phyloP scores from a whole-genome alignment of 1,140 invertebrate species.

The Drosophila virilis region DNA sequence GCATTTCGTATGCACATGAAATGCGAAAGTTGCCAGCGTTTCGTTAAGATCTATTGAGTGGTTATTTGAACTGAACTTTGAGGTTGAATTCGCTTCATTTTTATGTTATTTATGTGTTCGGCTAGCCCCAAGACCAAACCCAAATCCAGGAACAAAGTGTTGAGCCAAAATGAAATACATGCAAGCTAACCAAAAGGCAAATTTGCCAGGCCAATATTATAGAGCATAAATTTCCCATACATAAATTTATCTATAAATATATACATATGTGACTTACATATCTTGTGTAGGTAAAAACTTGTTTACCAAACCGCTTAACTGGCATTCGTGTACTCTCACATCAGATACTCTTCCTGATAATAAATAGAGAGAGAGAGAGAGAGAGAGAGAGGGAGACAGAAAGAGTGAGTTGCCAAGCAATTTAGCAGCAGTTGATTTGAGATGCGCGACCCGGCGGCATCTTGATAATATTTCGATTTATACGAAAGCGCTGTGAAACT shows the following conservation, averaged over 20 bases:
- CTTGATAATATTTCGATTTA: slow-evolving; percentile 83
- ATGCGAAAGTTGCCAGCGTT: slow-evolving; percentile 52
- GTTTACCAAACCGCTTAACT: slow-evolving; percentile 64
- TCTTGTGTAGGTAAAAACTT: slow-evolving; percentile 63
- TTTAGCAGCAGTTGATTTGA: slow-evolving; percentile 49
- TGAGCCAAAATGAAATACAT: slow-evolving; percentile 68
- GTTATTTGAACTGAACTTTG: slow-evolving; percentile 81
- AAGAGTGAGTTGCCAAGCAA: slow-evolving; percentile 56
- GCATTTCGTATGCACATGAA: slow-evolving; percentile 76
- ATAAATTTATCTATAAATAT: slow-evolving; percentile 3
- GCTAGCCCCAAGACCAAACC: not conserved
- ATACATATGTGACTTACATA: slow-evolving; percentile 15
- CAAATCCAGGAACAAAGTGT: slow-evolving; percentile 33
- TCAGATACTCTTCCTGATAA: not conserved
- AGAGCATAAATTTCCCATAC: slow-evolving; percentile 56
- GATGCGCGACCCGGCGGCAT: slow-evolving; percentile 72
- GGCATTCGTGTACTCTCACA: slow-evolving; percentile 37
- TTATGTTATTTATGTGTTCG: slow-evolving; percentile 72
- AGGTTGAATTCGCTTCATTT: slow-evolving; percentile 81
- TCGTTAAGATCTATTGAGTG: slow-evolving; percentile 75
- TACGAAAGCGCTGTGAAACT: slow-evolving; percentile 17
- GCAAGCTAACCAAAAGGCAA: slow-evolving; percentile 32
- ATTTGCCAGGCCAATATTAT: slow-evolving; percentile 49
- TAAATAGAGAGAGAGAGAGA: too few relatives aligned
- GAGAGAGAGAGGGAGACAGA: slow-evolving; percentile 11